Evolutionary conservation across 2,797 vertebrate species (phyloP).

Genomic region (Sebastes steindachneri): DNA sequence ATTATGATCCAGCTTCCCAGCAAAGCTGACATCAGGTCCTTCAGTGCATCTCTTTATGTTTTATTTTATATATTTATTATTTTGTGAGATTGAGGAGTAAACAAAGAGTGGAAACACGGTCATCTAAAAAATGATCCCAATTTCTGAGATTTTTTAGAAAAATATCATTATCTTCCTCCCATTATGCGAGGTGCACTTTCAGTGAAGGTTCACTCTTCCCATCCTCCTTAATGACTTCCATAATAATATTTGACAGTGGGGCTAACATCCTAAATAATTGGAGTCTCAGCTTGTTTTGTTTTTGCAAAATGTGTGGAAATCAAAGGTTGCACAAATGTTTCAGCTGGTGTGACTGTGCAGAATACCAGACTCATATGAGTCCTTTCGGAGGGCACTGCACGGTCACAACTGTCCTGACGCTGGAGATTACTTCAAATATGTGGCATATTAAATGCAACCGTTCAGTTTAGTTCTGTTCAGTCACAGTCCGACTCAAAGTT

Average conservation of each 20-base stretch:
- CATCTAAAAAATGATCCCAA: background rate
- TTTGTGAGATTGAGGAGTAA: background rate
- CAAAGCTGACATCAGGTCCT: background rate
- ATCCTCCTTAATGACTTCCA: background rate
- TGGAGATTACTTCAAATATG: background rate
- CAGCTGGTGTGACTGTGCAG: background rate
- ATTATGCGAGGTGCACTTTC: background rate
- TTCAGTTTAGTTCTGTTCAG: background rate
- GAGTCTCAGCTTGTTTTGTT: background rate
- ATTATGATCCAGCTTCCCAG: background rate
- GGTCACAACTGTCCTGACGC: background rate
- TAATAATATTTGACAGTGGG: background rate
- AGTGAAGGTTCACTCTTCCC: background rate
- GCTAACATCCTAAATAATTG: background rate
- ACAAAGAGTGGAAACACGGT: background rate
- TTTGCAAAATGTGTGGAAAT: background rate
- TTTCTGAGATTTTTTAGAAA: background rate
- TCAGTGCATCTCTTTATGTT: background rate
- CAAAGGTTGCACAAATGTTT: background rate
- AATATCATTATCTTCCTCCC: background rate
- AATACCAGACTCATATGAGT: background rate
- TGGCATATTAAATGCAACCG: background rate
- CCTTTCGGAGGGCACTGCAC: background rate
- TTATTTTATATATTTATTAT: background rate
- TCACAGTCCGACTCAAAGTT: slow-evolving; percentile 8